Evolutionary conservation across 2,113 vertebrate species (phyloP), one percentile per base, ranked within the genome.

Genomic region (Halcyon malimbica): DNA sequence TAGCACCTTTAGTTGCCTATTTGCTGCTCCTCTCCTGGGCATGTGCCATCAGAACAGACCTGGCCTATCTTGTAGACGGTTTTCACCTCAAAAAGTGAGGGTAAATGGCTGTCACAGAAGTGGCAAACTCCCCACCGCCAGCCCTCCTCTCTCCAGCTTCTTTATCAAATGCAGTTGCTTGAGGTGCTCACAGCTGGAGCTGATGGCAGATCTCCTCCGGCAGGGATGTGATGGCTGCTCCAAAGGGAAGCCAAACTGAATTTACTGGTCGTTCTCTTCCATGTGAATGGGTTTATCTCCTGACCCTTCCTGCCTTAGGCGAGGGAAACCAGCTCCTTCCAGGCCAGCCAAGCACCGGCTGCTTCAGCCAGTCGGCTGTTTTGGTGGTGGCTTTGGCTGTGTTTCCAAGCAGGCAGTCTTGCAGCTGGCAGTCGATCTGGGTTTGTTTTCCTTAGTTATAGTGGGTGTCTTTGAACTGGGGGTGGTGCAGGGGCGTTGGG

Each of bases 401-500:
- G 1, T 19, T n/a, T 41, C 4, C 71, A 39, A 48, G 65, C 48
- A 16, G 33, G 5, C 13, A 1, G 24, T 1, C 33, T 21, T 3
- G 51, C 0, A 5, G 53, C 39, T 9, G 11, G 29, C 11, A 2
- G 39, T 3, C 7, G 4, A 3, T 13, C 29, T 35, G 6, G 16
- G 2, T 41, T 28, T 31, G 46, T 26, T 60, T 39, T 53, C 60
- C 29, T 18, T 13, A 1, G 6, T 29, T 53, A 5, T 0, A 4
- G 44, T 1, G 16, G 44, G 33, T 6, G 9, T 6, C 75, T 29
- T 24, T 62, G 50, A 24, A 23, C 2, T 0, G 2, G 37, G 29
- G 41, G 15, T 5, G 6, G 7, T 13, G 2, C 0, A 6, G 53
- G 68, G 63, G 4, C 6, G 1, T 0, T 3, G 10, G 53, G 54